phyloP scores from a whole-genome alignment of 2,113 vertebrate species.

The Ibidorhyncha struthersii region DNA sequence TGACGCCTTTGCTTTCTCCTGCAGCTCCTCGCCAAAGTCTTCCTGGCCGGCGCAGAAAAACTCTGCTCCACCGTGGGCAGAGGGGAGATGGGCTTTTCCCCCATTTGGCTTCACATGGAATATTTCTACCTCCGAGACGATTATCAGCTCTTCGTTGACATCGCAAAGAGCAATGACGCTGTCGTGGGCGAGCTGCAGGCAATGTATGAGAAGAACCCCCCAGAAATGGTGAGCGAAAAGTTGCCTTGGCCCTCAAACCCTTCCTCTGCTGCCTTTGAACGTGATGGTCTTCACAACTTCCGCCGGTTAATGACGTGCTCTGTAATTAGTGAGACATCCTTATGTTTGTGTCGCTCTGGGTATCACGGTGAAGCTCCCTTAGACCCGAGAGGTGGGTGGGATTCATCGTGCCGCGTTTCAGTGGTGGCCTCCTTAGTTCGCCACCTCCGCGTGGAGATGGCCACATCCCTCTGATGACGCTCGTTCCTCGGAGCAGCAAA shows the following conservation, averaged over 20 bases:
- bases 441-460: rapidly evolving
- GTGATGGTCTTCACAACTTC: not conserved
- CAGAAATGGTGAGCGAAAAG: not conserved
- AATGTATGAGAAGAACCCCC: not conserved
- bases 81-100: not conserved
- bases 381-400: not conserved
- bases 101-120: not conserved
- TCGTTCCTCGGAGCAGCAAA: not conserved
- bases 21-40: not conserved
- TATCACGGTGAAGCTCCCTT: not conserved
- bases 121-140: not conserved
- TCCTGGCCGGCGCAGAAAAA: not conserved
- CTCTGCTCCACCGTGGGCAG: not conserved
- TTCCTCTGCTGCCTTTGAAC: not conserved
- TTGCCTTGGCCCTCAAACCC: not conserved
- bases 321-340: not conserved
- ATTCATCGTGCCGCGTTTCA: not conserved
- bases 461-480: not conserved
- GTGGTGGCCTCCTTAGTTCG: not conserved
- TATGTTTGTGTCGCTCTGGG: not conserved
- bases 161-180: not conserved
- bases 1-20: not conserved
- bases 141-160: not conserved
- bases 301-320: rapidly evolving
- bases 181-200: not conserved